Evolutionary conservation across 2,888 invertebrate genomes (phyloP).

Genomic region (Eilema depressum): DNA sequence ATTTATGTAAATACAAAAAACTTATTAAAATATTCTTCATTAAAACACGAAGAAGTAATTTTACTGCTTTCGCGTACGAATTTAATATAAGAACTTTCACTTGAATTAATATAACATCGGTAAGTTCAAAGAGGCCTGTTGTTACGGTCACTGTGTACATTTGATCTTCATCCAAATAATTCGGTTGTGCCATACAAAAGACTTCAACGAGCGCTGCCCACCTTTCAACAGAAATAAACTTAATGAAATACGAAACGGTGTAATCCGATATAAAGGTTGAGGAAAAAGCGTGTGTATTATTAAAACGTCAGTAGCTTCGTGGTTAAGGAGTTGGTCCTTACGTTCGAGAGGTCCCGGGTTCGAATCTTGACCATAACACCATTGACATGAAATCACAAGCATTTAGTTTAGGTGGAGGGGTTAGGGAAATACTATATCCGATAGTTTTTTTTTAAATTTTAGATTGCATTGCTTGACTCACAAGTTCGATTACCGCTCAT

Average conservation of each 20-base stretch:
- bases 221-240: conserved; percentile 4
- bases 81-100: conserved; percentile 47
- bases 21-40: conserved; percentile 7
- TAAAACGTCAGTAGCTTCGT: neutral
- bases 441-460: too few relatives aligned
- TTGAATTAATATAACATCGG: conserved; percentile 32
- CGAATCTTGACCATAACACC: too few relatives aligned
- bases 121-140: conserved; percentile 23
- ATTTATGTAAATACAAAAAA: neutral
- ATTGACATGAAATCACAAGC: too few relatives aligned
- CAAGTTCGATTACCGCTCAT: neutral
- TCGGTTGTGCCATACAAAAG: conserved; percentile 49
- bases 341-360: neutral
- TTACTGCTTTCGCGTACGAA: conserved; percentile 13
- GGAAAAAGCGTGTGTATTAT: neutral
- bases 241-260: neutral
- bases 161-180: conserved; percentile 31
- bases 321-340: neutral
- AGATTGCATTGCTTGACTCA: too few relatives aligned
- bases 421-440: too few relatives aligned
- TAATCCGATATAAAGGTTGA: neutral
- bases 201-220: conserved; percentile 57
- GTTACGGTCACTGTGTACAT: conserved; percentile 21
- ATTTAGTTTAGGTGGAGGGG: too few relatives aligned
- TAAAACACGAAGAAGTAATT: conserved; percentile 10